Percentiles rank a stretch among this genome's conserved stretches.
Conservation (phyloP, 2,797 vertebrate genomes). For the Periophthalmus magnuspinnatus region DNA sequence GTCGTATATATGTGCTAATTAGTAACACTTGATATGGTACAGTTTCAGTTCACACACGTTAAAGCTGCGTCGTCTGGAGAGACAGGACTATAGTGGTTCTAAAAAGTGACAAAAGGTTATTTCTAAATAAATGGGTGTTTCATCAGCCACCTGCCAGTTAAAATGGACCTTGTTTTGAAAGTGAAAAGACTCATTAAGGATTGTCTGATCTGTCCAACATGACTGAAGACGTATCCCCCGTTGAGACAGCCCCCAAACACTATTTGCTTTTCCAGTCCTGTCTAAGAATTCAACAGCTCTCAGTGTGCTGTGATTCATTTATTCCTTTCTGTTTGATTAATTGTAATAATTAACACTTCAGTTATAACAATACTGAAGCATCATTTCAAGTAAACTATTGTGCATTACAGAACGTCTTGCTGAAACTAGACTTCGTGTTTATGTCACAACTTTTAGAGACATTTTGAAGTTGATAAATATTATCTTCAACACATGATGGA, state of each 20-base stretch:
- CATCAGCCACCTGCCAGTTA: constrained; percentile 58
- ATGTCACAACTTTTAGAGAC: too few species aligned
- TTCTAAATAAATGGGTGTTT: constrained; percentile 50
- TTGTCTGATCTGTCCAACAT: constrained; percentile 17
- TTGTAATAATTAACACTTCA: constrained; percentile 14
- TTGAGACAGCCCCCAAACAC: not conserved
- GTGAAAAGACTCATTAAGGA: constrained; percentile 27
- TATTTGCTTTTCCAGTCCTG: not conserved
- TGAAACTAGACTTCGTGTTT: too few species aligned
- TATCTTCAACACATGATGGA: too few species aligned
- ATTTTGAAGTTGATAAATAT: too few species aligned
- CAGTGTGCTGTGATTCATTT: too few species aligned
- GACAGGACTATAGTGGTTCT: constrained; percentile 17
- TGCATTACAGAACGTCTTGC: too few species aligned
- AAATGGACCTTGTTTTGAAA: constrained; percentile 43
- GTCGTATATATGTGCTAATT: constrained; percentile 9
- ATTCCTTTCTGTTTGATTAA: too few species aligned
- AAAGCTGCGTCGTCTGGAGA: constrained; percentile 40
- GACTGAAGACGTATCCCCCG: not conserved
- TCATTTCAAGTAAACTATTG: too few species aligned
- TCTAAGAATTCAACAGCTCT: too few species aligned
- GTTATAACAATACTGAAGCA: too few species aligned
- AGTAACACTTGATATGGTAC: constrained; percentile 18
- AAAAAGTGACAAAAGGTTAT: constrained; percentile 43
- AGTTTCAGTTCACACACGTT: constrained; percentile 1